Evolutionary conservation across 2,113 vertebrate species (phyloP).

Genomic region (Rhea americana): DNA sequence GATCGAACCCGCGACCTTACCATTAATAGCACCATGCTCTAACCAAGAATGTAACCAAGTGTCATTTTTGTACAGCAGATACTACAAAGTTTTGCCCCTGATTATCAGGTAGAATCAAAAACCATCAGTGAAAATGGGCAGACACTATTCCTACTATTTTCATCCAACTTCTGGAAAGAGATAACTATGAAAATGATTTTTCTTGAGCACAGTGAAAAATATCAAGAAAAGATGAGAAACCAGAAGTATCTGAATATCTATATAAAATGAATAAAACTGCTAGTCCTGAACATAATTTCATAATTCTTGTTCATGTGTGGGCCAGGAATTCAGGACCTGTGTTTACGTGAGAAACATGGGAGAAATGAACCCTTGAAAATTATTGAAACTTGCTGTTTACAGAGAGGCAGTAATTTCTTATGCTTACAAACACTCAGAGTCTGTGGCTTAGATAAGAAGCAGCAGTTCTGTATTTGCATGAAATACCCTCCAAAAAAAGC

Average conservation of each 20-base stretch:
- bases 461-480: not conserved
- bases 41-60: not conserved
- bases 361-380: not conserved
- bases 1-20: too few relatives aligned
- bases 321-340: not conserved
- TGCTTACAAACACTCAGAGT: not conserved
- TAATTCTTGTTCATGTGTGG: not conserved
- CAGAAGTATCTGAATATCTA: not conserved
- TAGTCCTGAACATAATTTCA: not conserved
- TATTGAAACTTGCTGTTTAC: not conserved
- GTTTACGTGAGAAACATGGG: not conserved
- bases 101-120: not conserved
- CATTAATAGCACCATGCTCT: too few relatives aligned
- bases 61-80: not conserved
- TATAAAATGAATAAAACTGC: not conserved
- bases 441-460: not conserved
- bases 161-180: not conserved
- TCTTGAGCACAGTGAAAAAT: not conserved
- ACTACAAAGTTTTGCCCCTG: not conserved
- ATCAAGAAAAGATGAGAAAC: not conserved
- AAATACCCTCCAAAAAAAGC: not conserved
- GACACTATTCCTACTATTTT: not conserved
- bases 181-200: not conserved
- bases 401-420: not conserved
- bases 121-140: not conserved